Conservation (phyloP, 1,140 invertebrate species). For the Panagrolaimus sp. region DNA sequence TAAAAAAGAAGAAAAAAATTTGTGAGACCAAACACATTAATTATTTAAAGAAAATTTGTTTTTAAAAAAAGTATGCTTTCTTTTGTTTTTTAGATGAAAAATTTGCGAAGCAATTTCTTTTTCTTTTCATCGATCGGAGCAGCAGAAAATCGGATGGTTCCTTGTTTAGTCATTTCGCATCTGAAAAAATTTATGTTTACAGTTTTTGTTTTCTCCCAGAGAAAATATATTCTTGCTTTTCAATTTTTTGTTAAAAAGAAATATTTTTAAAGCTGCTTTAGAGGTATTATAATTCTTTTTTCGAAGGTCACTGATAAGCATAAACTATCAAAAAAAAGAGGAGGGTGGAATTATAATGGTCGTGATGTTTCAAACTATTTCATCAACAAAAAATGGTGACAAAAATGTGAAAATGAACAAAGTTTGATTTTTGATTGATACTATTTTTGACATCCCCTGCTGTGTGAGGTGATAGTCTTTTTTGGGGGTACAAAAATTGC, state of each 20-base stretch:
- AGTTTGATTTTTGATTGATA: too few relatives aligned
- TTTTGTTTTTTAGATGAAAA: too few relatives aligned
- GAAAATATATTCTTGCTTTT: constrained; percentile 18
- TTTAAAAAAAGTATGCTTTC: too few relatives aligned
- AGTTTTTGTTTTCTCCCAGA: neutral
- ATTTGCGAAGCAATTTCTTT: too few relatives aligned
- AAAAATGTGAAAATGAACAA: too few relatives aligned
- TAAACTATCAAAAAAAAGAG: constrained; percentile 9
- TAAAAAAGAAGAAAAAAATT: too few relatives aligned
- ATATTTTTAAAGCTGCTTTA: constrained; percentile 16
- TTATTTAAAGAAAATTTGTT: too few relatives aligned
- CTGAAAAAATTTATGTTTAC: constrained; percentile 29
- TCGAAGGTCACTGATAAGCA: neutral
- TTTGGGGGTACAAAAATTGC: too few relatives aligned
- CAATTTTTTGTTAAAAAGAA: neutral
- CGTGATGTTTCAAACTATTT: neutral
- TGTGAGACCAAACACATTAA: too few relatives aligned
- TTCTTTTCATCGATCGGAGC: constrained; percentile 34
- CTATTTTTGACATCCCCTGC: too few relatives aligned
- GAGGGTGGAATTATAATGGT: constrained; percentile 6
- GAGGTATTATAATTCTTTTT: constrained; percentile 21
- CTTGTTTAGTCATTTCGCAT: constrained; percentile 38
- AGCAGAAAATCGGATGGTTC: constrained; percentile 45
- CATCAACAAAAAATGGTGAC: too few relatives aligned
- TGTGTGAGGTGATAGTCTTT: too few relatives aligned